Evolutionary conservation across 2,888 invertebrate species (phyloP).

Genomic region (Congeria kusceri): DNA sequence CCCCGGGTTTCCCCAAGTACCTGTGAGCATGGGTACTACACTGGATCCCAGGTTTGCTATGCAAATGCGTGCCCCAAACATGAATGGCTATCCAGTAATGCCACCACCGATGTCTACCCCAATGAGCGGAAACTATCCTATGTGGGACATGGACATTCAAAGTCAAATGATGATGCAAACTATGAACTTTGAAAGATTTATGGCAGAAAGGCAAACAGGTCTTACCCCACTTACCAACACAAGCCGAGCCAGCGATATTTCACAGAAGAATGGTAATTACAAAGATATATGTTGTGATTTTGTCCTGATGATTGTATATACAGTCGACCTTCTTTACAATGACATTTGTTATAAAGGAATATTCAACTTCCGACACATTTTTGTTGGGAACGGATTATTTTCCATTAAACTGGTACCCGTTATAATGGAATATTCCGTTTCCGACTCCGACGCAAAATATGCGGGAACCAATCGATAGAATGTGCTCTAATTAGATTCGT

Average conservation of each 20-base stretch:
- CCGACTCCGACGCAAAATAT: too few species aligned
- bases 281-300: too few species aligned
- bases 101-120: conserved; percentile 32
- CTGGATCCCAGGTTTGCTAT: not conserved
- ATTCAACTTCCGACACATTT: too few species aligned
- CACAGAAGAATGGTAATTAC: too few species aligned
- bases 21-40: not conserved
- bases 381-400: too few species aligned
- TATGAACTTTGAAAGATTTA: conserved; percentile 71
- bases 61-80: conserved; percentile 25
- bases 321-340: too few species aligned
- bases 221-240: conserved; percentile 6
- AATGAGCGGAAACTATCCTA: conserved; percentile 41
- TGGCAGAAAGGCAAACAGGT: conserved; percentile 26
- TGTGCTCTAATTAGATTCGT: too few species aligned
- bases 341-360: too few species aligned
- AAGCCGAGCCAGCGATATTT: not conserved
- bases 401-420: too few species aligned
- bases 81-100: conserved; percentile 36
- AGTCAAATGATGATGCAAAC: conserved; percentile 72
- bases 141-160: conserved; percentile 68
- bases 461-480: too few species aligned
- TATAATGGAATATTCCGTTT: too few species aligned
- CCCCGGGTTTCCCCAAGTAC: not conserved
- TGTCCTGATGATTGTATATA: too few species aligned